These are phyloP conservation scores for Proales similis DNA, from an alignment of 1,140 invertebrate species.

Conservation along the genomic window DNA sequence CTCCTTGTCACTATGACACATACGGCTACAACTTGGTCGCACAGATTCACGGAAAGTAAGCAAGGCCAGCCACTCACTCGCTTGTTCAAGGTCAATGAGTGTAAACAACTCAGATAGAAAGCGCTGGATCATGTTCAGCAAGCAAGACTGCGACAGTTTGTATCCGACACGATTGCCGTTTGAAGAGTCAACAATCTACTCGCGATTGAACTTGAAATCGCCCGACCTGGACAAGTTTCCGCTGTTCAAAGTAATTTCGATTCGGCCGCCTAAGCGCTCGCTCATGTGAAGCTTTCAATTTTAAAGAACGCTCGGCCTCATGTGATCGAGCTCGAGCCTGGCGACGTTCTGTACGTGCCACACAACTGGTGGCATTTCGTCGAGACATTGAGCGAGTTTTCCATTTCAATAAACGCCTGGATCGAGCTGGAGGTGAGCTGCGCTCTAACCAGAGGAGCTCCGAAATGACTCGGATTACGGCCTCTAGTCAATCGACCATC, in stretches of 20 bases:
- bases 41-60: constrained; percentile 74
- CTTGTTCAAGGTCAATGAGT: background rate
- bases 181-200: constrained; percentile 92
- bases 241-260: constrained; percentile 45
- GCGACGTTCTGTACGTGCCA: constrained; percentile 79
- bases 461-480: background rate
- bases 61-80: background rate
- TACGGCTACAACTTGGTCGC: constrained; percentile 86
- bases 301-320: constrained; percentile 50
- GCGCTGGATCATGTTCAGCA: constrained; percentile 83
- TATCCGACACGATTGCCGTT: constrained; percentile 80
- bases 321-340: constrained; percentile 65
- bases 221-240: constrained; percentile 48
- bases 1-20: constrained; percentile 84
- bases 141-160: constrained; percentile 61
- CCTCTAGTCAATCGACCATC: background rate
- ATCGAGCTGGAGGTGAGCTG: constrained; percentile 48
- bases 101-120: constrained; percentile 60
- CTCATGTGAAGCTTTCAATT: too few species aligned
- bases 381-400: constrained; percentile 62
- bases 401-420: constrained; percentile 81
- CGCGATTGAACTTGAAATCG: constrained; percentile 58
- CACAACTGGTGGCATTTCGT: constrained; percentile 94
- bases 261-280: background rate
- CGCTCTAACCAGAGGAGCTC: background rate